Base-by-base conservation (phyloP, 2,113 vertebrate genomes). In the Columbina picui region DNA sequence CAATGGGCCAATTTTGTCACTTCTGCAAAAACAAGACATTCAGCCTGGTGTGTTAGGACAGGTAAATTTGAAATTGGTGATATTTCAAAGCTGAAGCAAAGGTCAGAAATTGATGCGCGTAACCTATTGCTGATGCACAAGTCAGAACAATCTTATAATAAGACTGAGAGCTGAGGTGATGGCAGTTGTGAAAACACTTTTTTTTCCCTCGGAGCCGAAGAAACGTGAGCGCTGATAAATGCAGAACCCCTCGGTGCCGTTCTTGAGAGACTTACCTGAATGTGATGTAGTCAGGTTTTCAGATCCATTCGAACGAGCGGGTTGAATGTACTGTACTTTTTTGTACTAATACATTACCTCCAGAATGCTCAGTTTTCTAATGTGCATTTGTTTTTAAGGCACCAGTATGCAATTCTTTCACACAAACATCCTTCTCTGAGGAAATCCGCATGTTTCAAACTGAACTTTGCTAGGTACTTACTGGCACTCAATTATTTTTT, bases 71-170 rank as follows among this genome's bases (percentile, higher is more conserved):
- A 95, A 94, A 93, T 77, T 70, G 73, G 73, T 75, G 83, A 23
- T 93, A 75, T 81, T 94, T 90, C 64, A 74, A 27, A 92, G 82
- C 90, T 92, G 85, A 90, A 94, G 57, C 71, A 90, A 78, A 94
- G 90, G 88, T 90, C 94, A 95, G 92, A 84, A 94, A 92, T 67
- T 88, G 79, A 87, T 81, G 76, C 4, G 6, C 10, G 0, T 84
- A 94, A 78, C 86, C 89, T 92, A 78, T 84, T 92, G 80, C 77
- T 92, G 91, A 84, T 74, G 87, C 77, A 27, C 77, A 59, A 92
- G 78, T 52, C 87, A 76, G 71, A 91, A 39, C 85, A 77, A 84
- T 93, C 90, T 91, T 80, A 71, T 74, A 70, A 68, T 84, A 81
- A 87, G 87, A 34, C 29, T 43, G 61, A 68, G 73, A 55, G 45